A percentile compares a stretch with the other conserved stretches of the same genome.
These are phyloP conservation scores for Trissolcus japonicus DNA, from an alignment of 2,888 invertebrate genomes.

Conservation along the genomic window DNA sequence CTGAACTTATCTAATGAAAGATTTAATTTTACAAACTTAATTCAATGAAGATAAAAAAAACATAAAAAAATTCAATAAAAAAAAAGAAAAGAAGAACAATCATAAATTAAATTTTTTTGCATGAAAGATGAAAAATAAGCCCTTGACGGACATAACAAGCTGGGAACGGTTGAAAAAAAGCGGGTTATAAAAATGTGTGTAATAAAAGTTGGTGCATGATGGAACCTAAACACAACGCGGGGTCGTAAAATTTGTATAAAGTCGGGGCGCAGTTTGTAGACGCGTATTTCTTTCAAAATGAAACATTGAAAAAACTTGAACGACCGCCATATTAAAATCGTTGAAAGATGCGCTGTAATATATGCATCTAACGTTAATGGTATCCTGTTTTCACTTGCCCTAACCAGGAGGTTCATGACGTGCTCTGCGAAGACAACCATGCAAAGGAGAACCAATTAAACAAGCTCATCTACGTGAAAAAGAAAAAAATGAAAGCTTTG, in stretches of 20 bases:
- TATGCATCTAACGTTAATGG: no score
- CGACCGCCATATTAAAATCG: neutral
- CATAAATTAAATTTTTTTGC: conserved; percentile 7
- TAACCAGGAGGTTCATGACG: conserved; percentile 79
- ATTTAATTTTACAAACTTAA: conserved; percentile 6
- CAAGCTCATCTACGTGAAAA: conserved; percentile 79
- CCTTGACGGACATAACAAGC: no score
- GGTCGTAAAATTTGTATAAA: conserved; percentile 41
- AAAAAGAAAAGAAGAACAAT: conserved; percentile 4
- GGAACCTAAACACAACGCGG: conserved; percentile 21
- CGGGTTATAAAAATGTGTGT: conserved; percentile 4
- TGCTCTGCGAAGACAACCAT: conserved; percentile 81
- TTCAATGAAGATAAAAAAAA: conserved; percentile 5
- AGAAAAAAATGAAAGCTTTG: conserved; percentile 80
- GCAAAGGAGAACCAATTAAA: conserved; percentile 81
- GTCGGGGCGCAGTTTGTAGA: conserved; percentile 18
- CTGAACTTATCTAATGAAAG: neutral
- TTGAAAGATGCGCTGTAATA: no score
- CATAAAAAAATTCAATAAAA: conserved; percentile 6
- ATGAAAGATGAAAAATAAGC: no score
- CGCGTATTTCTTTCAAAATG: conserved; percentile 11
- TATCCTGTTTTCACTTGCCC: no score
- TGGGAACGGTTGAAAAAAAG: no score
- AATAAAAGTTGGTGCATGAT: conserved; percentile 35
- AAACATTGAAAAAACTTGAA: conserved; percentile 2